Base-by-base conservation (phyloP, 1,140 invertebrate species). In the Drosophila willistoni region DNA sequence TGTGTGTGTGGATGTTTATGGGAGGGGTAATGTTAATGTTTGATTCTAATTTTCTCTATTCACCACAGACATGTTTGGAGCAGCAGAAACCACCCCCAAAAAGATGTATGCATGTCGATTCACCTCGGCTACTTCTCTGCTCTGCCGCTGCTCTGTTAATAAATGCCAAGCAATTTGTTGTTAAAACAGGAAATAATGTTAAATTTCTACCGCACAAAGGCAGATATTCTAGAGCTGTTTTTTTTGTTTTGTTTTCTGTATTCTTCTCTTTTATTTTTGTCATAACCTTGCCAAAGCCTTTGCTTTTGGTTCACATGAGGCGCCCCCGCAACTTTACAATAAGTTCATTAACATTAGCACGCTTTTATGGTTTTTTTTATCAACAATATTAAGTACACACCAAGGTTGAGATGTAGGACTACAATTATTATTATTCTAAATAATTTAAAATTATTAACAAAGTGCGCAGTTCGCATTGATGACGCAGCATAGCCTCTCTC, bases 391-490 rank as follows among this genome's bases (percentile, higher is more conserved):
- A 22, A 22, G 1, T 22, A 22, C 19, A 22, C 19, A 2, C 19
- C 19, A 22, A 22, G 19, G 19, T 2, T 22, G 19, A 22, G 19
- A n/a, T n/a, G n/a, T n/a, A n/a, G n/a, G n/a, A n/a, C n/a, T n/a
- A n/a, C n/a, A n/a, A n/a, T n/a, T n/a, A n/a, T n/a, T n/a, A n/a
- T n/a, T n/a, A n/a, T n/a, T n/a, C n/a, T n/a, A n/a, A n/a, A n/a
- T n/a, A n/a, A n/a, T n/a, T n/a, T n/a, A n/a, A 73, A 54, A 72
- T 71, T 74, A 77, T 80, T 39, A 69, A 64, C 65, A 79, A 86
- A 87, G 77, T 87, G 84, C 84, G 84, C 84, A 87, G 84, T 87
- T 87, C 75, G 84, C 84, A 87, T 78, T 84, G 85, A 87, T 87
- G 84, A 87, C 84, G 84, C 84, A 87, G 82, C 81, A 85, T 64